Evolutionary conservation across 2,888 invertebrate species (phyloP), one percentile per base, ranked within the genome.

Genomic region (Aricia artaxerxes): DNA sequence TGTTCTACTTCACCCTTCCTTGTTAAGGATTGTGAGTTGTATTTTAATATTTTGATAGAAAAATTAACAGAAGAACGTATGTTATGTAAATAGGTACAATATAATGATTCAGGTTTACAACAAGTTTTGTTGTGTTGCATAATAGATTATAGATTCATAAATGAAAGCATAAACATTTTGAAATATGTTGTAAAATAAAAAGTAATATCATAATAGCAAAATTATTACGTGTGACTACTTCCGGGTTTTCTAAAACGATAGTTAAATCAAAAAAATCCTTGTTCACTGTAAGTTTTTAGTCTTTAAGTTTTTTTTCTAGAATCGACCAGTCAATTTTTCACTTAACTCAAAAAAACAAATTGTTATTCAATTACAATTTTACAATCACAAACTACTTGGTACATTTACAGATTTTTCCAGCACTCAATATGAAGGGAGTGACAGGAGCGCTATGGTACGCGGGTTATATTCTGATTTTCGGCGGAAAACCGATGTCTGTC

Each of bases 401-500:
- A 49, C 2, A 53, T 13, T 3, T 53, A 53, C 16, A 57, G 4
- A 57, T 57, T 57, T 61, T 61, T 24, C 9, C 61, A 61, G 31
- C 31, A 31, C 31, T 75, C 77, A 61, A 78, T 44, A 44, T 35
- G 35, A 31, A 60, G 16, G 9, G 38, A 78, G 64, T 64, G 64
- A 24, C 61, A 78, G 31, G 40, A 49, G 44, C 31, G n/a, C 44
- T 16, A 49, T 78, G 49, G 40, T 7, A 61, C 31, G 57, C 31
- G 57, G 73, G 60, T 80, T 82, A 82, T 81, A 80, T 82, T 82
- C 78, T 72, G 81, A 81, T 83, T 82, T 82, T 86, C 85, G 83
- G 80, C 82, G 79, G 78, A 82, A 83, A 84, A 83, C 85, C 84
- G 85, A 82, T 82, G 88, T 86, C 92, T 92, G 93, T 83, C 84